Percentiles rank a stretch among this genome's conserved stretches.
Evolutionary conservation across 2,888 invertebrate genomes (phyloP).

Genomic region (Crossocerus cetratus): DNA sequence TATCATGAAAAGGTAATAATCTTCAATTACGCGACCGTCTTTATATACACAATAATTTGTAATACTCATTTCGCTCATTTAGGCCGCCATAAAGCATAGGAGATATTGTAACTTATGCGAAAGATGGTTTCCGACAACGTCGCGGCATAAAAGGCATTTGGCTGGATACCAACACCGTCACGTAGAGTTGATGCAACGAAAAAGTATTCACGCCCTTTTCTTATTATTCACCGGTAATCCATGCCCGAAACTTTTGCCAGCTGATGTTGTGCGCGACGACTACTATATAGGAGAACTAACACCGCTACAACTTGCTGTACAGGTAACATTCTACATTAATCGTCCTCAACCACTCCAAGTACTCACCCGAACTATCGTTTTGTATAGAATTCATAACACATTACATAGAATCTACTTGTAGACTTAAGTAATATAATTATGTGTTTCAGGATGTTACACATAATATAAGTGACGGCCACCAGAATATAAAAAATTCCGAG

Average conservation of each 20-base stretch:
- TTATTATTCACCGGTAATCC: conserved; percentile 75
- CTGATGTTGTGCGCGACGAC: conserved; percentile 68
- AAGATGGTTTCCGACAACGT: conserved; percentile 73
- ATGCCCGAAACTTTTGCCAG: conserved; percentile 72
- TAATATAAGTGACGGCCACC: too few relatives aligned
- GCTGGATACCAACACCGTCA: conserved; percentile 74
- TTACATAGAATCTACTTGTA: too few relatives aligned
- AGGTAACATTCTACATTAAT: conserved; percentile 60
- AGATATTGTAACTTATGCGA: conserved; percentile 75
- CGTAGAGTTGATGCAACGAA: conserved; percentile 73
- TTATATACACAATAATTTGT: too few relatives aligned
- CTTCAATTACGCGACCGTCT: not conserved
- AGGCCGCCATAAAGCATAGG: conserved; percentile 74
- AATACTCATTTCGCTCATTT: not conserved
- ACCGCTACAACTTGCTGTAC: conserved; percentile 75
- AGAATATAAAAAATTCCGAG: too few relatives aligned
- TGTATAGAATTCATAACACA: too few relatives aligned
- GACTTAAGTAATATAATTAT: too few relatives aligned
- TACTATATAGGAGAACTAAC: conserved; percentile 72
- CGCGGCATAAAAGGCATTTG: conserved; percentile 71
- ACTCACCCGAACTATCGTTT: too few relatives aligned
- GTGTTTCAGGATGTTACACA: too few relatives aligned
- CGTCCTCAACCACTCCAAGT: too few relatives aligned
- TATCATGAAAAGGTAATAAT: conserved; percentile 73
- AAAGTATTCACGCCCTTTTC: conserved; percentile 75